Base-by-base conservation (phyloP, 2,113 vertebrate species). In the Stomatorhinus ivindoensis region DNA sequence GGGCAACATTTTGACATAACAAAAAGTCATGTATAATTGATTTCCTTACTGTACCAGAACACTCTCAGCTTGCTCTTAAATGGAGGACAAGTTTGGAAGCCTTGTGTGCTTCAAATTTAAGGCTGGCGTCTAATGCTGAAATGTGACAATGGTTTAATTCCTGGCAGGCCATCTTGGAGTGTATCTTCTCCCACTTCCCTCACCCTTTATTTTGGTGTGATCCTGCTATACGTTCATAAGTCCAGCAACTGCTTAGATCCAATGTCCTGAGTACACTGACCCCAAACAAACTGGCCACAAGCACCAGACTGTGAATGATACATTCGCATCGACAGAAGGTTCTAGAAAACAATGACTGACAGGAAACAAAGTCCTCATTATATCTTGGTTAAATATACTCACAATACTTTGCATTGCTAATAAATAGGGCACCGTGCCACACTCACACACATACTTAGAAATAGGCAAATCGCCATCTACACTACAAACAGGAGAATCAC, bases 21-120 rank as follows among this genome's bases (percentile, higher is more conserved):
- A 35, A 11, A 87, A 24, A 87, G 85, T 35, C 85, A 86, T 87
- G 50, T 55, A 53, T 87, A 53, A 87, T 53, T 42, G 31, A 87
- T 87, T 13, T 24, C 50, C 47, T 31, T n/a, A 55, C n/a, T 35
- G 50, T 15, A 53, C 50, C 50, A 35, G n/a, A 35, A 53, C 42
- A 87, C 48, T 87, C 27, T 35, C 50, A 39, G 27, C 82, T 84
- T 24, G 3, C 82, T 47, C 24, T 19, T n/a, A 47, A 35, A 47
- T 55, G n/a, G 85, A 53, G 47, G 6, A 35, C 48, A 13, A 5
- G n/a, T 87, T 8, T 51, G 27, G 13, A 27, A 31, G 27, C 50
- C 48, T 87, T 39, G 6, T 15, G n/a, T 13, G 50, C n/a, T 55
- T 87, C 3, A 87, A 4, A 27, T 86, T 50, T 50, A 86, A 27